phyloP scores from a whole-genome alignment of 2,888 invertebrate species.

The Phaonia tiefii region DNA sequence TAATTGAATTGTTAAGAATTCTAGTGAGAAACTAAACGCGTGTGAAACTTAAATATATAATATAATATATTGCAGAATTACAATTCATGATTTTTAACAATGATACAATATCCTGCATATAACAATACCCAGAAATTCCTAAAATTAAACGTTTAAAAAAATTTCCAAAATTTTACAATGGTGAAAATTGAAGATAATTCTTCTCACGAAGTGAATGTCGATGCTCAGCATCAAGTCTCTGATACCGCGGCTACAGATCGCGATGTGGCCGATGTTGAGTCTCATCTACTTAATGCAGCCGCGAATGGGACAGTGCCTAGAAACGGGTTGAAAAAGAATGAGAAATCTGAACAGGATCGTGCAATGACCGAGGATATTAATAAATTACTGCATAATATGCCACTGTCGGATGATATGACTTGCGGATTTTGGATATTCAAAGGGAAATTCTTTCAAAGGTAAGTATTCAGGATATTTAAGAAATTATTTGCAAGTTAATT shows the following conservation, averaged over 20 bases:
- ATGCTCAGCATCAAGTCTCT: neutral
- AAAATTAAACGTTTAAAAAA: neutral
- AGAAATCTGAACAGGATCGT: constrained; percentile 75
- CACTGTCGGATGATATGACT: constrained; percentile 84
- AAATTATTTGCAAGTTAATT: no score
- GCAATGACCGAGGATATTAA: constrained; percentile 80
- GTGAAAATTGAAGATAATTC: constrained; percentile 65
- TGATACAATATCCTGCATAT: neutral
- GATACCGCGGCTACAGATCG: constrained; percentile 53
- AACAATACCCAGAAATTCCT: neutral
- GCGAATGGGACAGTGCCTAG: constrained; percentile 55
- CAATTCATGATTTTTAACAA: no score
- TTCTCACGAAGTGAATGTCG: constrained; percentile 35
- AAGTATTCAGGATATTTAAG: no score
- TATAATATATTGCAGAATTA: constrained; percentile 1
- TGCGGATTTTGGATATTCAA: constrained; percentile 85
- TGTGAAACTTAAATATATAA: no score
- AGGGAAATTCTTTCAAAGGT: constrained; percentile 83
- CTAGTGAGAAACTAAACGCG: neutral
- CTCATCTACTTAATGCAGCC: constrained; percentile 71
- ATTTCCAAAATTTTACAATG: constrained; percentile 67
- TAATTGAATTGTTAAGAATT: no score
- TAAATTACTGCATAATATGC: constrained; percentile 81
- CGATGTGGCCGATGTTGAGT: constrained; percentile 67
- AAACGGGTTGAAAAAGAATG: constrained; percentile 68